Base-by-base conservation (phyloP, 2,797 vertebrate species). In the Parotocinclus haroldoi region DNA sequence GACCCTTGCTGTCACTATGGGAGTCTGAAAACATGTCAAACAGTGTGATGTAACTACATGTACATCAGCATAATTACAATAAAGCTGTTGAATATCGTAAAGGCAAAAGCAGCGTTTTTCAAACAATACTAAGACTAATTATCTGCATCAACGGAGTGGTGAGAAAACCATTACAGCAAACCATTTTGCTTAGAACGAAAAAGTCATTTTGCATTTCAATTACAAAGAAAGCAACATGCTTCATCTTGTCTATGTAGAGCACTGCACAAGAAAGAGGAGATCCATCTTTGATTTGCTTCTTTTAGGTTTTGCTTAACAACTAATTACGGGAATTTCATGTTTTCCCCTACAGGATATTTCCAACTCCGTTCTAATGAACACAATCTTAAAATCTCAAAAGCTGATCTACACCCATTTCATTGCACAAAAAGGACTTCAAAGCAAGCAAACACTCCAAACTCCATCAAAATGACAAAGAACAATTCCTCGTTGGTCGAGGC, bases 81-180 rank as follows among this genome's bases (percentile, higher is more conserved):
- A 55, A 1, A 49, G 27, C 27, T 56, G 51, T n/a, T n/a, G 57
- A 59, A 50, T 63, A 63, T 66, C 64, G 59, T 45, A 58, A 64
- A 51, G 46, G 36, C 17, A 12, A 52, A 38, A n/a, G n/a, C 58
- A 7, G 38, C 10, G 48, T 58, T 73, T 58, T 71, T 66, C 52
- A 68, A 57, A 63, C 40, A 46, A 50, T 56, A 66, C 64, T 72
- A 66, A 75, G 66, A 45, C 53, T 62, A 77, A 77, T 77, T 77
- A 72, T 59, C 65, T 60, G 65, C 69, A 59, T 71, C 62, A 60
- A 48, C 37, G 36, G 66, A 39, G 72, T 60, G 57, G 58, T 10
- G 55, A 49, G 44, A 66, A 69, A 70, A 75, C 72, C 66, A 78
- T 75, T 72, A 75, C 49, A 5, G 39, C 50, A 53, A 63, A 58